phyloP scores from a whole-genome alignment of 2,888 invertebrate species.

The Oligia latruncula region DNA sequence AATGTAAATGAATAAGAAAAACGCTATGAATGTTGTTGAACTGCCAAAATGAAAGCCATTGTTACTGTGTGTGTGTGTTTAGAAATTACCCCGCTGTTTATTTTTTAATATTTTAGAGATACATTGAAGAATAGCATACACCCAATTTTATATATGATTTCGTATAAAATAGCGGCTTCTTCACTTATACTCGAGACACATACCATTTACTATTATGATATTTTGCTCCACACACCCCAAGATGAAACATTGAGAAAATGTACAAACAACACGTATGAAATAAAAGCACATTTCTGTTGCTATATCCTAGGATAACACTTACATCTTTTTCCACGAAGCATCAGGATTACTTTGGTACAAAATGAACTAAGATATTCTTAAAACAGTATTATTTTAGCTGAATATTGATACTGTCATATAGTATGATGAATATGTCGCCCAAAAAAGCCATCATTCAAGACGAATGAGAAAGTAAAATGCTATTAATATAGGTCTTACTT shows the following conservation, averaged over 20 bases:
- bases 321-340: constrained; percentile 52
- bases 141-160: constrained; percentile 12
- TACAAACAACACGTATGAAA: constrained; percentile 41
- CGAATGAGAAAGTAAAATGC: constrained; percentile 33
- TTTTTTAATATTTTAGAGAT: not conserved
- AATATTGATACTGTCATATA: constrained; percentile 71
- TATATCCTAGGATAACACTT: constrained; percentile 40
- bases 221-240: constrained; percentile 26
- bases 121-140: not conserved
- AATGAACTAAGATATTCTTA: constrained; percentile 31
- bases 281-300: constrained; percentile 47
- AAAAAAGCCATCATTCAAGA: constrained; percentile 50
- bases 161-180: constrained; percentile 27
- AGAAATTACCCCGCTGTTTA: not conserved
- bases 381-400: constrained; percentile 56
- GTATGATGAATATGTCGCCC: constrained; percentile 69
- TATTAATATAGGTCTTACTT: constrained; percentile 3
- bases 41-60: no score
- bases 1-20: not conserved
- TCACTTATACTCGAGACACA: constrained; percentile 31
- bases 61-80: no score
- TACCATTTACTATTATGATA: constrained; percentile 31
- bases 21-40: no score
- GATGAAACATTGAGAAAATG: constrained; percentile 44
- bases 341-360: constrained; percentile 24